Evolutionary conservation across 2,113 vertebrate species (phyloP).

Genomic region (Corythornis madagascariensis): DNA sequence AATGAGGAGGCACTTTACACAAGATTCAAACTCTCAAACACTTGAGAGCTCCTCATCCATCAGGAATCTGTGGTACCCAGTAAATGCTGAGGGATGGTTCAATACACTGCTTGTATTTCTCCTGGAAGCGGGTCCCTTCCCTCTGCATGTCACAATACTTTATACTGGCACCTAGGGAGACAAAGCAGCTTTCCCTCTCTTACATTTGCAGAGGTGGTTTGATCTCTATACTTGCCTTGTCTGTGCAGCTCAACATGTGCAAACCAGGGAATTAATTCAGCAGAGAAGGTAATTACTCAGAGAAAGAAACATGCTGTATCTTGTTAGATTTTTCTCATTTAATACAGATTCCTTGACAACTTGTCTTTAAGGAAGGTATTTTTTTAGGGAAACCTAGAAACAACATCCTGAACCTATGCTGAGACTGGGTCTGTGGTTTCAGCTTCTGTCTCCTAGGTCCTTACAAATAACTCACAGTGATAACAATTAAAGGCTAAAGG

Average conservation of each 20-base stretch:
- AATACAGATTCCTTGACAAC: background rate
- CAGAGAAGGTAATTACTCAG: background rate
- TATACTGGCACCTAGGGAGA: background rate
- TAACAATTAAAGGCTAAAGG: background rate
- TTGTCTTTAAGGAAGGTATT: background rate
- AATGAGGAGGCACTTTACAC: background rate
- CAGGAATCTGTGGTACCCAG: background rate
- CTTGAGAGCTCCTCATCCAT: background rate
- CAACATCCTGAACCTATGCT: background rate
- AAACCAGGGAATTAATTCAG: background rate
- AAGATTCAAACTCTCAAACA: background rate
- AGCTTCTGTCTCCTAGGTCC: background rate
- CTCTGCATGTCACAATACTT: fast-evolving
- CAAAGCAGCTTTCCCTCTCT: background rate
- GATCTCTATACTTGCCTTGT: background rate
- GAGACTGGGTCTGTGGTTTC: background rate
- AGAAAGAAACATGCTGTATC: background rate
- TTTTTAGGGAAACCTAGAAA: background rate
- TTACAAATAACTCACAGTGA: background rate
- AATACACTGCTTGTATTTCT: fast-evolving
- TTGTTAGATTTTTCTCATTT: background rate
- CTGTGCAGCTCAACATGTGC: background rate
- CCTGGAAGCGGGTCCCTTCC: background rate
- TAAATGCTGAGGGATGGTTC: background rate
- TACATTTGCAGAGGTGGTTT: background rate